A percentile compares a stretch with the other conserved stretches of the same genome.
These are phyloP conservation scores for Dolichomitus sp. DNA, from an alignment of 2,888 invertebrate genomes.

Conservation along the genomic window DNA sequence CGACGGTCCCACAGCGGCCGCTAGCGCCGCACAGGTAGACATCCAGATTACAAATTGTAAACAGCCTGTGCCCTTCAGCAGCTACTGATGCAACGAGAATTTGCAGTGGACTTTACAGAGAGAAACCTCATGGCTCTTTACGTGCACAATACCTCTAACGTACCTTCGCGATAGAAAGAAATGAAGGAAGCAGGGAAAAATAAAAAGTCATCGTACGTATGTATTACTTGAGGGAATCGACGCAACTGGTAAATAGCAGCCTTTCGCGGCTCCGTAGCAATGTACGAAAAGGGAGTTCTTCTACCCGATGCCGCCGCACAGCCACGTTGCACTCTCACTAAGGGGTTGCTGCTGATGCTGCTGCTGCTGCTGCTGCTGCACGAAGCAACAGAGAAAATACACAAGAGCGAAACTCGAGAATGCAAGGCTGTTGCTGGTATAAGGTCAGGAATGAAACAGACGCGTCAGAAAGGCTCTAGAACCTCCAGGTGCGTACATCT, in stretches of 20 bases:
- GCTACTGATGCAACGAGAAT: background rate
- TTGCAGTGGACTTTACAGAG: background rate
- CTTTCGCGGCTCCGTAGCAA: background rate
- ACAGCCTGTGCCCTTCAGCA: slow-evolving; percentile 68
- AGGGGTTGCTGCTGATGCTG: slow-evolving; percentile 10
- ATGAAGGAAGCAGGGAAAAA: background rate
- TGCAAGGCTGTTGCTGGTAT: slow-evolving; percentile 5
- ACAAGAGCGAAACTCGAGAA: slow-evolving; percentile 14
- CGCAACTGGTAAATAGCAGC: slow-evolving; percentile 12
- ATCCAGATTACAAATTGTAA: slow-evolving; percentile 82
- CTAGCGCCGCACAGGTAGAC: slow-evolving; percentile 78
- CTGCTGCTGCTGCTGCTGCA: background rate
- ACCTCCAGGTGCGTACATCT: slow-evolving; percentile 15
- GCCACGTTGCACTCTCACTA: background rate
- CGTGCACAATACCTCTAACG: background rate
- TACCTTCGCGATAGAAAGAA: slow-evolving; percentile 19
- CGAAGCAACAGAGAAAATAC: background rate
- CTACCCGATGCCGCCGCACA: background rate
- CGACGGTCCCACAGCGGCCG: slow-evolving; percentile 75
- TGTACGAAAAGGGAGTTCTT: slow-evolving; percentile 18
- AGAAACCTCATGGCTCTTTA: background rate
- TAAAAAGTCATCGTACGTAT: background rate
- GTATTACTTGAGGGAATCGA: background rate
- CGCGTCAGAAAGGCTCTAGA: background rate
- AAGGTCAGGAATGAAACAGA: slow-evolving; percentile 38